Base-by-base conservation (phyloP, 23 tunicate genomes). In the Oikopleura albicans region DNA sequence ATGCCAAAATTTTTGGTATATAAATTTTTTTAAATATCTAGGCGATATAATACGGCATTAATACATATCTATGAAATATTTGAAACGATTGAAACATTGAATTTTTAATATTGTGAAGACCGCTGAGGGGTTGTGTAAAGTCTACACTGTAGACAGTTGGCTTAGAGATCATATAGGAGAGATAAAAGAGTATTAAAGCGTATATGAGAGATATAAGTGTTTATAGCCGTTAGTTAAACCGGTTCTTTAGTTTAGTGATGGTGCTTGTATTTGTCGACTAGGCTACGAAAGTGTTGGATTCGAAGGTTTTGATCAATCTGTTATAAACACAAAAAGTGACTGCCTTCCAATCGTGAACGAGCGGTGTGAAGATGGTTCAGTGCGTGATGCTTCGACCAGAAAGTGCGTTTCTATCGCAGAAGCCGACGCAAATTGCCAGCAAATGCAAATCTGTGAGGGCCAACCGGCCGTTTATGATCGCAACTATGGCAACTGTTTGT, bases 211-310 rank as follows among this genome's bases (percentile, higher is more conserved):
- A n/a, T n/a, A n/a, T n/a, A n/a, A n/a, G n/a, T n/a, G n/a, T n/a
- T n/a, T n/a, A n/a, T n/a, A n/a, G n/a, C n/a, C n/a, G n/a, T n/a
- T n/a, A n/a, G n/a, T n/a, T n/a, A n/a, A n/a, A n/a, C n/a, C n/a
- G n/a, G 71, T 0, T 57, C n/a, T 57, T n/a, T n/a, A n/a, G n/a
- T n/a, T 83, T 83, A 0, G 71, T 76, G 99, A 91, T 84, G 99
- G 99, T 27, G 83, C 99, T 8, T 95, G 99, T 76, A 88, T 90
- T 8, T 95, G 99, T 76, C 8, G 29, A 41, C 40, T 76, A 41
- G 99, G 99, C 66, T 95, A 88, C 31, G 79, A 71, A 29, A 12
- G 34, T 83, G 79, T 90, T 76, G 91, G 87, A 66, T 95, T 90
- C 87, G 99, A 95, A 86, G 96, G 84, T 29, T 83, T 87, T 39